Base-by-base conservation (phyloP, 2,797 vertebrate genomes). In the Gallinago stenura region DNA sequence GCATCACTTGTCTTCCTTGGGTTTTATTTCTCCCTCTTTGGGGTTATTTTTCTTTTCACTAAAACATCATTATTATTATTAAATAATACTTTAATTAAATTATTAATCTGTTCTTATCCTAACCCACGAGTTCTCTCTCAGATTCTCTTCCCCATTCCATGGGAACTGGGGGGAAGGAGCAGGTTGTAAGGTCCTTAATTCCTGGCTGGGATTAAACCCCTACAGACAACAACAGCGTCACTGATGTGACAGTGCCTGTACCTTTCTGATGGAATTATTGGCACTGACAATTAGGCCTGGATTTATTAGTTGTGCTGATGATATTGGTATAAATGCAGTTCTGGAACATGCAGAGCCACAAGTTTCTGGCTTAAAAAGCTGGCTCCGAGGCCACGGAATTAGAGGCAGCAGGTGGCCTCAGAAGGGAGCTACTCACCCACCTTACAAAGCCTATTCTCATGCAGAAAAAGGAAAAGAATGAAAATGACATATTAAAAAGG, bases 171-270 rank as follows among this genome's bases (percentile, higher is more conserved):
- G 7, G 33, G 57, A 45, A 22, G 28, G 30, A 43, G 39, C 26
- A 14, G 18, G 60, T 13, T 20, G 18, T 14, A 18, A 10, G 26
- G 18, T 30, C 18, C 37, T 62, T 62, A 62, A 28, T 30, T 62
- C 18, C 37, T 21, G 37, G 28, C 60, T 62, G 19, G 37, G 60
- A 13, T 62, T 41, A 41, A 62, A 62, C 37, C 26, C 41, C 3
- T 9, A 62, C 37, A 41, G 53, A 33, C 1, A 2, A 24, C 37
- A 48, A 6, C 22, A 5, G 15, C 0, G 0, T 39, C 72, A n/a
- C 30, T 2, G 4, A 17, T 7, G 14, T 0, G 2, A 26, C 30
- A 50, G 2, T 5, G n/a, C 28, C 35, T 53, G 60, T 43, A 48
- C 10, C 69, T 14, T 68, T 26, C 57, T 57, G 12, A 1, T 2